These are phyloP conservation scores for Hyperoplus lanceolatus DNA, from an alignment of 2,797 vertebrate genomes.

Conservation along the genomic window DNA sequence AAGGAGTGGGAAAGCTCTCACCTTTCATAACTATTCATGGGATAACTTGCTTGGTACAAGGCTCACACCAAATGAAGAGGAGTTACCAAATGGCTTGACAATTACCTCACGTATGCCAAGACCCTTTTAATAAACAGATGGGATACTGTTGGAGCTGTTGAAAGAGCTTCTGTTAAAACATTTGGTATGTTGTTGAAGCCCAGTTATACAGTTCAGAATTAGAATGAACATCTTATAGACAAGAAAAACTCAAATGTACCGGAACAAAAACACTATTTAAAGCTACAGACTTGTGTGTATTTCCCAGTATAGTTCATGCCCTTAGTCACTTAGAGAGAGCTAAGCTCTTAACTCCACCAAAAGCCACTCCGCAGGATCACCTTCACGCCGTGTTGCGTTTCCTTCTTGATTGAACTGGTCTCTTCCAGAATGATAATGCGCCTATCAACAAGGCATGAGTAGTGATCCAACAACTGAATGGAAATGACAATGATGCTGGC, in stretches of 20 bases:
- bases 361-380: constrained; percentile 64
- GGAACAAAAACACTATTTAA: background rate
- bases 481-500: constrained; percentile 74
- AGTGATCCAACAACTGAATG: constrained; percentile 67
- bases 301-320: constrained; percentile 19
- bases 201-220: constrained; percentile 9
- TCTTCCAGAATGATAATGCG: constrained; percentile 75
- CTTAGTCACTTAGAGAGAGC: constrained; percentile 57
- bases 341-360: constrained; percentile 51
- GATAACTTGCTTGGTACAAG: constrained; percentile 40
- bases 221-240: background rate
- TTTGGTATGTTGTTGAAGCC: constrained; percentile 23
- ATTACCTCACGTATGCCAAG: constrained; percentile 32
- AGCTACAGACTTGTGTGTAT: constrained; percentile 12
- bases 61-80: background rate
- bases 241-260: background rate
- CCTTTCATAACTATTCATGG: constrained; percentile 35
- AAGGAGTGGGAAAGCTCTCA: constrained; percentile 31
- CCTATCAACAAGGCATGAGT: constrained; percentile 70
- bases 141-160: constrained; percentile 39
- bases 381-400: constrained; percentile 69
- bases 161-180: constrained; percentile 37
- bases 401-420: constrained; percentile 62
- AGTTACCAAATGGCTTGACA: constrained; percentile 30
- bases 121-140: constrained; percentile 48